Evolutionary conservation across 2,888 invertebrate species (phyloP), one percentile per base, ranked within the genome.

Genomic region (Melieria picta): DNA sequence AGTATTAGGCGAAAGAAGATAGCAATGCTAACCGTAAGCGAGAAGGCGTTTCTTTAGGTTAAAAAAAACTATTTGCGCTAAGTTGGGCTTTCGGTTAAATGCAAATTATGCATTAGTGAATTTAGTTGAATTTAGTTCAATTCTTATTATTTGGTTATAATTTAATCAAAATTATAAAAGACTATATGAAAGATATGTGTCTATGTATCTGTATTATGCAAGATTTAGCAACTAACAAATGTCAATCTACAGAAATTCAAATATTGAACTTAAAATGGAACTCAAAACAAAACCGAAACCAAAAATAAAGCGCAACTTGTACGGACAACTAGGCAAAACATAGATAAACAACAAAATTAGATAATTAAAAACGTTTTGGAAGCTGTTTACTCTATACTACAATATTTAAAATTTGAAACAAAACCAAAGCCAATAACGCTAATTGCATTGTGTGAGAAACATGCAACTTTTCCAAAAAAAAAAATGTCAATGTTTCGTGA

Each of bases 381-480:
- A 80, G 79, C 80, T 83, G 80, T 83, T 83, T 83, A 84, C 83
- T 80, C 80, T 83, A 62, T 70, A 63, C 63, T 72, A 45, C 62
- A 71, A 30, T 30, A 30, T 30, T 30, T 30, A 30, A 30, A 30
- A 30, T 30, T 30, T 30, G 30, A 30, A 30, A 30, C 30, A 30
- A 30, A 30, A 30, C 30, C 30, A 30, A 30, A 30, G 30, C 30
- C 30, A 2, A 30, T 2, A 30, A 30, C 30, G 30, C 30, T 30
- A 30, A 30, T 30, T 30, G 30, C 30, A 30, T 30, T 30, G 30
- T 30, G 3, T 30, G 30, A 3, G 30, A 30, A 30, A 30, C 30
- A 30, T 30, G 30, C 30, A 30, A 30, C 30, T 30, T 30, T 30
- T 30, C 3, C 30, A 63, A 72, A 65, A 63, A 72, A 63, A 72